phyloP scores from a whole-genome alignment of 53 echinoderm and acorn worm genomes.

The Astropecten irregularis region DNA sequence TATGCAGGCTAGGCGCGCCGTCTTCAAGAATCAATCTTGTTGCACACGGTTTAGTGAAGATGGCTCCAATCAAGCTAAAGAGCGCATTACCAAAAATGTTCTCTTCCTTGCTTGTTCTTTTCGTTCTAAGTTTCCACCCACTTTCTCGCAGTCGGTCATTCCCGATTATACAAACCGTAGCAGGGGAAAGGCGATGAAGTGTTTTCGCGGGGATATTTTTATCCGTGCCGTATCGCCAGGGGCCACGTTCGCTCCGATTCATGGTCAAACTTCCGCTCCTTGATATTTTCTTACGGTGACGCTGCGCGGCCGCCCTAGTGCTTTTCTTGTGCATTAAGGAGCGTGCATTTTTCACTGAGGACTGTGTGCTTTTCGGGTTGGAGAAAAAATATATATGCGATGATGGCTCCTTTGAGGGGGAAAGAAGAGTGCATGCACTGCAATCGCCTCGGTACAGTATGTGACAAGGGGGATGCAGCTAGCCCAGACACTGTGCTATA shows the following conservation, averaged over 20 bases:
- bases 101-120: not conserved
- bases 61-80: not conserved
- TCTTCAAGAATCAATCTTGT: slow-evolving; percentile 12
- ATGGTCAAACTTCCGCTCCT: slow-evolving; percentile 49
- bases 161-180: slow-evolving; percentile 31
- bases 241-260: slow-evolving; percentile 15
- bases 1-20: no score
- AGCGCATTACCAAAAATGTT: slow-evolving; percentile 1
- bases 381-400: not conserved
- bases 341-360: slow-evolving; percentile 20
- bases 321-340: slow-evolving; percentile 22
- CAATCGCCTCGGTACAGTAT: not conserved
- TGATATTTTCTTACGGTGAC: slow-evolving; percentile 44
- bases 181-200: slow-evolving; percentile 22
- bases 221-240: slow-evolving; percentile 33
- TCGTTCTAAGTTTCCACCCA: not conserved
- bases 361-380: slow-evolving; percentile 8
- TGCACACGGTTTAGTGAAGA: slow-evolving; percentile 3
- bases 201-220: slow-evolving; percentile 54
- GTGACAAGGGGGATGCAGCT: no score
- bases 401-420: not conserved
- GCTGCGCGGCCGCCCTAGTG: slow-evolving; percentile 6
- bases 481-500: no score
- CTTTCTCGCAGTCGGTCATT: slow-evolving; percentile 30
- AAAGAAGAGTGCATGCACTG: not conserved